Evolutionary conservation across 2,113 vertebrate genomes (phyloP), one percentile per base, ranked within the genome.

Genomic region (Camelus dromedarius): DNA sequence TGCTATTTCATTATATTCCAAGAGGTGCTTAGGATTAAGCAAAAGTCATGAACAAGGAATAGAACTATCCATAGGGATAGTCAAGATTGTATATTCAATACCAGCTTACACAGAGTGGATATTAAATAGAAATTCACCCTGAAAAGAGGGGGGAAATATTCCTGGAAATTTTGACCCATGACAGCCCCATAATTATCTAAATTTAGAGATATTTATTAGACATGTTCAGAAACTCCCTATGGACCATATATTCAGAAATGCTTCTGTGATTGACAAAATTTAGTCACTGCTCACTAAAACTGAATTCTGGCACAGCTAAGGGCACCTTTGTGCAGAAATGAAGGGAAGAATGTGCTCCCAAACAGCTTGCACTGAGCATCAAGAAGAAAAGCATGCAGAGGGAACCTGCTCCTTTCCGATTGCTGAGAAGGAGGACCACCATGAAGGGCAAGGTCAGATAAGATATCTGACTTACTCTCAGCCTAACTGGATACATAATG

Each of bases 261-360:
- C 15, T 81, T 28, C 89, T 66, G 22, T 73, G 87, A 58, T 12
- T 92, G 70, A 95, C 48, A 83, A 73, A 60, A 26, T 76, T 92
- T 90, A 92, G 64, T 82, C 58, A 38, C 5, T 79, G 14, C 66
- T 91, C 58, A 52, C 35, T 50, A 64, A 81, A 91, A 48, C 6
- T 86, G 79, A 91, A 91, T 42, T 84, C 50, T 79, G 13, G 73
- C 42, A 72, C 42, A 80, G 14, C 48, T 50, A 75, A 81, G 12
- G 5, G 28, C 19, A 72, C 8, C 28, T 73, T 75, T 73, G 20
- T 54, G 24, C 8, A 32, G 50, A 66, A 81, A 58, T 35, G 3
- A 64, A 83, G 69, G 20, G 32, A 92, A 80, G 60, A n/a, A 9
- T 32, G 2, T 96, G 14, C 16, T 76, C 32, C 1, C 60, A 91